These are phyloP conservation scores for Rhynchonycteris naso DNA, from an alignment of 2,797 vertebrate genomes.

Conservation along the genomic window DNA sequence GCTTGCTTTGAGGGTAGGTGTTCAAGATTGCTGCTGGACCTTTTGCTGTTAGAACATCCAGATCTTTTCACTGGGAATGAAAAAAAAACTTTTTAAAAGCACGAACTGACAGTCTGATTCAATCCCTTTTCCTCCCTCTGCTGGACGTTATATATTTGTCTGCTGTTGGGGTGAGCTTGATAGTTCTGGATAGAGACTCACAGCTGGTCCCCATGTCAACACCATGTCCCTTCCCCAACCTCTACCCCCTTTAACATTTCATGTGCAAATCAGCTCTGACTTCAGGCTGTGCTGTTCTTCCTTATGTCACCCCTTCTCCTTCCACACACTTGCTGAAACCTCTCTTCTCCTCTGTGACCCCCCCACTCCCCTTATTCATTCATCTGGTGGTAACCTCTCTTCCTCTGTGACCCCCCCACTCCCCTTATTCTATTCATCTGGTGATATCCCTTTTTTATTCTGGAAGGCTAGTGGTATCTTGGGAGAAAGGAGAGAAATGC, in stretches of 20 bases:
- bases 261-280: neutral
- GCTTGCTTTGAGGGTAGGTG: neutral
- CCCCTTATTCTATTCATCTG: neutral
- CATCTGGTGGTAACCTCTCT: neutral
- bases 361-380: neutral
- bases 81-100: neutral
- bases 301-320: neutral
- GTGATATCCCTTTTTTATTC: neutral
- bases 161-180: neutral
- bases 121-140: neutral
- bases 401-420: neutral
- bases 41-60: neutral
- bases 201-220: neutral
- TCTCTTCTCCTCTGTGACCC: neutral
- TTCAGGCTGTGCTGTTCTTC: neutral
- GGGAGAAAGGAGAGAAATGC: neutral
- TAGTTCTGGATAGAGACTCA: neutral
- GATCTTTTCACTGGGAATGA: neutral
- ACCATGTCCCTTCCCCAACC: too few species aligned
- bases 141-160: neutral
- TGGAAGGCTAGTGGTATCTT: neutral
- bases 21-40: neutral
- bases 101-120: neutral
- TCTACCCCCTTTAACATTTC: neutral
- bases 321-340: neutral